Evolutionary conservation across 2,113 vertebrate species (phyloP).

Genomic region (Sapajus apella): DNA sequence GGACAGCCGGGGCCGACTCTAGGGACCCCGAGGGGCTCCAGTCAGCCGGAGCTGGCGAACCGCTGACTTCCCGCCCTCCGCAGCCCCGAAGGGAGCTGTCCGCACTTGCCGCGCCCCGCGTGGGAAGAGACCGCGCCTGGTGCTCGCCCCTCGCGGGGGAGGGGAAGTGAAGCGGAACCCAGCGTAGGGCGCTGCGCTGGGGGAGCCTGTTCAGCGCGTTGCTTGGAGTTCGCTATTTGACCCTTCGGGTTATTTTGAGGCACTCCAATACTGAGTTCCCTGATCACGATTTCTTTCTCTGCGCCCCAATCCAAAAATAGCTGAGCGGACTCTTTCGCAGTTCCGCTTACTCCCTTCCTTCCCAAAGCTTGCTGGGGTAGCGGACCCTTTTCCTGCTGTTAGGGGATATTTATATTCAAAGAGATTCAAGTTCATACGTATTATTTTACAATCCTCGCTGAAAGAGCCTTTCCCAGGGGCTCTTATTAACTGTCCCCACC

Average conservation of each 20-base stretch:
- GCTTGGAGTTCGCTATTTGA: not conserved
- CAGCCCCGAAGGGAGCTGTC: not conserved
- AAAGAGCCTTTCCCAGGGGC: slow-evolving; percentile 67
- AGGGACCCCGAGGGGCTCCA: not conserved
- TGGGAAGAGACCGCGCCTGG: slow-evolving; percentile 18
- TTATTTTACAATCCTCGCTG: slow-evolving; percentile 50
- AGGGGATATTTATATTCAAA: slow-evolving; percentile 69
- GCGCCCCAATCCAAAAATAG: slow-evolving; percentile 24
- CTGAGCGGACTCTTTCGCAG: slow-evolving; percentile 42
- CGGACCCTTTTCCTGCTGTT: slow-evolving; percentile 71
- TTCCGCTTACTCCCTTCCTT: slow-evolving; percentile 60
- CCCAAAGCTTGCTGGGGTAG: not conserved
- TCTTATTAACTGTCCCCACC: slow-evolving; percentile 60
- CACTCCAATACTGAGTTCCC: not conserved
- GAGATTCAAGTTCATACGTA: slow-evolving; percentile 72
- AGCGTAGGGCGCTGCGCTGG: not conserved
- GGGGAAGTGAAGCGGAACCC: not conserved
- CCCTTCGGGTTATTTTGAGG: not conserved
- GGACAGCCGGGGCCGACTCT: not conserved
- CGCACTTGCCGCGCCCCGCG: not conserved
- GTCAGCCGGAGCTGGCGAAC: not conserved
- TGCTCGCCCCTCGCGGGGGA: not conserved
- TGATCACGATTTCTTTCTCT: slow-evolving; percentile 23
- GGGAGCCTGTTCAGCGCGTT: not conserved
- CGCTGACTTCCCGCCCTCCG: not conserved